A percentile compares a stretch with the other conserved stretches of the same genome.
phyloP scores from a whole-genome alignment of 2,113 vertebrate species.

The Apodemus sylvaticus region DNA sequence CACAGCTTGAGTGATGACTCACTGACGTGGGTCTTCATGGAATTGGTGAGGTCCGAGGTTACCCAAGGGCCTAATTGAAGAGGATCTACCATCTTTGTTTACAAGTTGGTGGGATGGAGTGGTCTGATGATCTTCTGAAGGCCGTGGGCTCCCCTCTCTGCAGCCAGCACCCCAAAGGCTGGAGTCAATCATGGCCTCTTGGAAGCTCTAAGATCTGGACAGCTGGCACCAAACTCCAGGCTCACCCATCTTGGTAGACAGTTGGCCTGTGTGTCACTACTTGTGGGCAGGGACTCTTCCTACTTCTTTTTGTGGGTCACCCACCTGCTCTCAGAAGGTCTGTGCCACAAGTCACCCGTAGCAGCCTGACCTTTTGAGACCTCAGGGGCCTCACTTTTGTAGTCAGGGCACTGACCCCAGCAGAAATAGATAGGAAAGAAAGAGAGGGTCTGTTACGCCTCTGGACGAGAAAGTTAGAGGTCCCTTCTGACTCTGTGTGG shows the following conservation, averaged over 20 bases:
- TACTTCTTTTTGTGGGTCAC: no score
- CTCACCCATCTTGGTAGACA: not conserved
- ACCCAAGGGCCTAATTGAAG: not conserved
- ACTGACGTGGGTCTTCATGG: rapidly evolving
- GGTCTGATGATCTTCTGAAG: not conserved
- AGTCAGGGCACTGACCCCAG: not conserved
- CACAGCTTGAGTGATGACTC: no score
- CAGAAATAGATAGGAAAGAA: not conserved
- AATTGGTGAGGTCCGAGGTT: rapidly evolving
- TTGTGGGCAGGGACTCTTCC: not conserved
- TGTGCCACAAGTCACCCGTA: not conserved
- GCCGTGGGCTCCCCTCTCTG: no score
- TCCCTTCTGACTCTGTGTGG: not conserved
- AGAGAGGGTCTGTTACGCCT: rapidly evolving
- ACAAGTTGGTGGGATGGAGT: not conserved
- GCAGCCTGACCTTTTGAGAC: not conserved
- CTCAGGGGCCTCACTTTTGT: not conserved
- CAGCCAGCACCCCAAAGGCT: not conserved
- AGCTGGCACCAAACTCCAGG: not conserved
- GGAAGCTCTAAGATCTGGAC: not conserved
- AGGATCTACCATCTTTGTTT: not conserved
- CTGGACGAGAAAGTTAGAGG: not conserved
- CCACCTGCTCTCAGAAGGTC: not conserved
- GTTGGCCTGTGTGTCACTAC: not conserved
- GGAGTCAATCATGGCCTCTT: not conserved